Base-by-base conservation (phyloP, 2,113 vertebrate species). In the Parus major region DNA sequence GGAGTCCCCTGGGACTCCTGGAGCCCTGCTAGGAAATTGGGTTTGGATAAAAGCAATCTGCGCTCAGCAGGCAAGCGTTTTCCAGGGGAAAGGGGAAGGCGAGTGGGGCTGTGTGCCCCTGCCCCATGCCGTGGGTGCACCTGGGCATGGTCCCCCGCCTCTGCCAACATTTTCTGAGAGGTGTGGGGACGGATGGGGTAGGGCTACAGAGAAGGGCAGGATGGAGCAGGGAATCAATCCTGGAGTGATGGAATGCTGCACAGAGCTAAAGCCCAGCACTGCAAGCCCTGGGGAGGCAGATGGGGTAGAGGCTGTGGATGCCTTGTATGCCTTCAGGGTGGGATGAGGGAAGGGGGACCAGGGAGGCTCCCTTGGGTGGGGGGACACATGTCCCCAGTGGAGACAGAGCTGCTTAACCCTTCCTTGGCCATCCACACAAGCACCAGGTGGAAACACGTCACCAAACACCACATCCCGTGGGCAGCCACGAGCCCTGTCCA, bases 11-110 rank as follows among this genome's bases (percentile, higher is more conserved):
- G 87, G 84, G 90, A 88, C 63, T 29, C 69, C 64, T 21, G 10
- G 76, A 81, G 65, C 88, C 80, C 55, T 53, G 73, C 77, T 35
- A 59, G 69, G 82, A 90, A 89, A 91, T 75, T 72, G 57, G 80
- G 93, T 92, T 93, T 91, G 86, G 75, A 86, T 88, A 55, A 93
- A 92, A 91, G 93, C 88, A 83, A 83, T 82, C 92, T 72, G 73
- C 0, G 0, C 88, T 71, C 88, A 17, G 77, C 72, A 66, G 91
- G 68, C 15, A 4, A 63, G 60, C 1, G 2, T 42, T 15, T 39
- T 80, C 42, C 73, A 61, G 41, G 28, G 35, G 35, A 36, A 81
- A 63, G 28, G 39, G 35, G 41, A 81, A 52, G 10, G 4, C 71
- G 35, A 73, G 72, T 1, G 20, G 47, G 56, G 60, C 36, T 50